Conservation (phyloP, 2,888 invertebrate species). For the Apoda limacodes region DNA sequence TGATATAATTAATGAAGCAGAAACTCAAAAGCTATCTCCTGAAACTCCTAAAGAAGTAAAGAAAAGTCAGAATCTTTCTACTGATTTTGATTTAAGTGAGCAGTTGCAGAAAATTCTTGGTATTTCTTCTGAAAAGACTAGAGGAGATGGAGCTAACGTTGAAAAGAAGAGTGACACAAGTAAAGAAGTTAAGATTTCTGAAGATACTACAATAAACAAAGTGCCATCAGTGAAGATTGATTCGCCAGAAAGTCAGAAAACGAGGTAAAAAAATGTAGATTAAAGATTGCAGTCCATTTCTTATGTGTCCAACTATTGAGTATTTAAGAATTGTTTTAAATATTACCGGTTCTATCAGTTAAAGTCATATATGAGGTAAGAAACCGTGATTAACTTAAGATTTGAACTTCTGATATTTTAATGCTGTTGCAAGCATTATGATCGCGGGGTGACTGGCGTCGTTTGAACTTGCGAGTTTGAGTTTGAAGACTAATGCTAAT, state of each 20-base stretch:
- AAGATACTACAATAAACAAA: slow-evolving; percentile 37
- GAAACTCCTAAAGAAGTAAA: slow-evolving; percentile 59
- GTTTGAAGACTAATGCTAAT: too few relatives aligned
- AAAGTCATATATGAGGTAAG: too few relatives aligned
- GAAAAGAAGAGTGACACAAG: slow-evolving; percentile 48
- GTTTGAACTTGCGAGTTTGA: too few relatives aligned
- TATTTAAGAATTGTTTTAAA: too few relatives aligned
- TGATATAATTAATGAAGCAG: slow-evolving; percentile 34
- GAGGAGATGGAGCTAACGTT: slow-evolving; percentile 32
- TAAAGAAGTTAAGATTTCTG: slow-evolving; percentile 54
- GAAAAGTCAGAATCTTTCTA: slow-evolving; percentile 61
- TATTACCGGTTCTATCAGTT: too few relatives aligned
- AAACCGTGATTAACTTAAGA: too few relatives aligned
- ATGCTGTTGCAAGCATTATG: too few relatives aligned
- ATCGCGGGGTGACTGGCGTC: too few relatives aligned
- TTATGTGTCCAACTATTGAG: too few relatives aligned
- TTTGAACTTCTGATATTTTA: too few relatives aligned
- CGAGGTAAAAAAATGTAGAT: slow-evolving; percentile 33
- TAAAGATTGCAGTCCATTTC: not conserved
- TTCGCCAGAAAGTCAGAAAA: slow-evolving; percentile 54
- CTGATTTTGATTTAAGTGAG: slow-evolving; percentile 62
- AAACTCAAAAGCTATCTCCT: slow-evolving; percentile 54
- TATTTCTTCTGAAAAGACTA: slow-evolving; percentile 57
- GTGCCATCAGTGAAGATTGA: slow-evolving; percentile 63
- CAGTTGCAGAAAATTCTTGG: slow-evolving; percentile 63